Conservation (phyloP, 2,888 invertebrate genomes). For the Buathra laborator region DNA sequence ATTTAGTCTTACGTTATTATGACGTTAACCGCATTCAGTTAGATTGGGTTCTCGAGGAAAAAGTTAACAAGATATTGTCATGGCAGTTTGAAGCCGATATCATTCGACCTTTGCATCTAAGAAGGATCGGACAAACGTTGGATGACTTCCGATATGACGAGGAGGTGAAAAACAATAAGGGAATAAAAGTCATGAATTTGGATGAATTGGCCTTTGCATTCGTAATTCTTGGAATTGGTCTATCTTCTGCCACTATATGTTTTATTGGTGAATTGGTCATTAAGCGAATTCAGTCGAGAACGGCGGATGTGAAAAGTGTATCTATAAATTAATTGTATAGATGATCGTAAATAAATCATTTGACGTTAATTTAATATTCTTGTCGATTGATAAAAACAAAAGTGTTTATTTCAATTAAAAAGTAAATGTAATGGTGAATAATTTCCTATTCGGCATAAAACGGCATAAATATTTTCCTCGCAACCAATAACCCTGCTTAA, state of each 20-base stretch:
- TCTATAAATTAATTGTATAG: too few relatives aligned
- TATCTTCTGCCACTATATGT: not conserved
- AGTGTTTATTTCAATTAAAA: too few relatives aligned
- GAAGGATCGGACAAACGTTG: not conserved
- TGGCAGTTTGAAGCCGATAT: not conserved
- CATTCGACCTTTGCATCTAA: not conserved
- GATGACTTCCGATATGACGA: not conserved
- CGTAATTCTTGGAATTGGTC: not conserved
- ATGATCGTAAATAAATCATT: too few relatives aligned
- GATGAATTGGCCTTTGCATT: constrained; percentile 6
- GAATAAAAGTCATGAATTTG: not conserved
- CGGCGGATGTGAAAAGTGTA: too few relatives aligned
- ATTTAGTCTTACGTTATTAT: not conserved
- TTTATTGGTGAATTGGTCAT: not conserved
- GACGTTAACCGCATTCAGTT: not conserved
- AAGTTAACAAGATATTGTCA: too few relatives aligned
- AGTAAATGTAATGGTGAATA: too few relatives aligned
- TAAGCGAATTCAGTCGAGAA: not conserved
- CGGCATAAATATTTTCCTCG: too few relatives aligned
- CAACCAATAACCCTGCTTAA: too few relatives aligned
- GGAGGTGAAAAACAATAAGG: not conserved
- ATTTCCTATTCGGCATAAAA: too few relatives aligned
- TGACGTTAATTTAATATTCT: too few relatives aligned
- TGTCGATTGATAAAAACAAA: not conserved
- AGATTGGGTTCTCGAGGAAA: not conserved